These are phyloP conservation scores for Epicauta chinensis DNA, from an alignment of 1,140 invertebrate species.

Conservation along the genomic window DNA sequence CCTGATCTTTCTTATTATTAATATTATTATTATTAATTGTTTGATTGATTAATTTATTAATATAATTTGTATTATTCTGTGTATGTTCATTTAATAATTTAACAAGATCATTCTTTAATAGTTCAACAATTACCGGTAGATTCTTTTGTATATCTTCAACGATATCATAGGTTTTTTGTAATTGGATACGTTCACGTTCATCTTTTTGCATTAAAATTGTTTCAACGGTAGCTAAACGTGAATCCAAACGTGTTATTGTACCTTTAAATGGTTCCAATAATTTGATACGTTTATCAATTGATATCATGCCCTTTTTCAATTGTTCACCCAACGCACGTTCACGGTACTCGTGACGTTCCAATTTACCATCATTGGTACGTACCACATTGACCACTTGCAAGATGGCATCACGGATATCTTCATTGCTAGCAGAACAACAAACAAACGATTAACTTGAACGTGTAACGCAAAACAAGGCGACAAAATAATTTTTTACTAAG, in stretches of 20 bases:
- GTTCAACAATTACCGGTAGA: conserved; percentile 47
- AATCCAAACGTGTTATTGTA: conserved; percentile 58
- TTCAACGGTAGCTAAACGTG: conserved; percentile 62
- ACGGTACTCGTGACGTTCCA: conserved; percentile 76
- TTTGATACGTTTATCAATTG: conserved; percentile 66
- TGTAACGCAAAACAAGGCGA: no score
- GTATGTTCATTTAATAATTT: conserved; percentile 18
- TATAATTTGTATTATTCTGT: not conserved
- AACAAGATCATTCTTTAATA: conserved; percentile 34
- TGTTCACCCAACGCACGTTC: conserved; percentile 73
- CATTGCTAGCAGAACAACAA: conserved; percentile 50
- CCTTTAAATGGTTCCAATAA: conserved; percentile 62
- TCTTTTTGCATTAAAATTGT: conserved; percentile 61
- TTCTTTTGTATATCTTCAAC: conserved; percentile 59
- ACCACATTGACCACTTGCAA: conserved; percentile 75
- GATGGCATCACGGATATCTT: conserved; percentile 75
- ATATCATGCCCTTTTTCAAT: conserved; percentile 62
- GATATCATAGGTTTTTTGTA: conserved; percentile 60
- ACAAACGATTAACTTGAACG: no score
- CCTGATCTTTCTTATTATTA: no score
- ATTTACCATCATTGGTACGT: conserved; percentile 69
- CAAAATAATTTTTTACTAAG: no score
- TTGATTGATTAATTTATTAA: conserved; percentile 2
- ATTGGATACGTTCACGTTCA: conserved; percentile 58
- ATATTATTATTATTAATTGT: no score